Percentiles rank a stretch among this genome's conserved stretches.
phyloP scores from a whole-genome alignment of 2,113 vertebrate genomes.

The Clarias macrocephalus region DNA sequence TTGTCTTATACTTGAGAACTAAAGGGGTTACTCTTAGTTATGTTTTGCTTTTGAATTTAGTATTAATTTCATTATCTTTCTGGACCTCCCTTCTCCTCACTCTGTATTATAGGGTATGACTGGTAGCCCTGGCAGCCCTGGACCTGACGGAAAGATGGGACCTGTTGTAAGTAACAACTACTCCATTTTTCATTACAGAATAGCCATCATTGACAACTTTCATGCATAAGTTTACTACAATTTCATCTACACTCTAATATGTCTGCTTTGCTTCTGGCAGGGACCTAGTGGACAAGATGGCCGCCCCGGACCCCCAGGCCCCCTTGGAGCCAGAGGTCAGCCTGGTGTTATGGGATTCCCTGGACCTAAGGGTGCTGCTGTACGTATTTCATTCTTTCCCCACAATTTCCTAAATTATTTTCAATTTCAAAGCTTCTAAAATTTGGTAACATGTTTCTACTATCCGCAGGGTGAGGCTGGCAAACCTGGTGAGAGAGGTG shows the following conservation, averaged over 20 bases:
- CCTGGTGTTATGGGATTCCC: conserved; percentile 99
- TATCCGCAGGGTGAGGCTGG: conserved; percentile 85
- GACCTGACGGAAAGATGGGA: conserved; percentile 92
- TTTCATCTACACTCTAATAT: background rate
- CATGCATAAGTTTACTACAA: background rate
- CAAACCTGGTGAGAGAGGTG: conserved; percentile 90
- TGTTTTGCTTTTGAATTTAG: background rate
- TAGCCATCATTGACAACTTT: background rate
- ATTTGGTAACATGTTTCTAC: conserved; percentile 14
- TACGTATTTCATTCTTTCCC: conserved; percentile 68
- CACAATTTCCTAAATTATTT: background rate
- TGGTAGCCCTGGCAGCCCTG: conserved; percentile 95
- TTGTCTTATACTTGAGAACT: background rate
- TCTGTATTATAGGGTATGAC: conserved; percentile 84
- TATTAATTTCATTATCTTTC: background rate
- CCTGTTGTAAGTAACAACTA: conserved; percentile 78
- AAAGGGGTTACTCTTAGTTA: background rate
- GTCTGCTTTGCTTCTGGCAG: conserved; percentile 60
- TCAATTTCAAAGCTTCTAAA: background rate
- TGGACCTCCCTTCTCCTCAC: background rate
- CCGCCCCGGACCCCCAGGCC: conserved; percentile 87
- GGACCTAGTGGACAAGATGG: conserved; percentile 94
- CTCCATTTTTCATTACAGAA: background rate
- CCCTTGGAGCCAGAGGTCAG: conserved; percentile 90
- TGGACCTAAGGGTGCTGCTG: conserved; percentile 95